A percentile compares a stretch with the other conserved stretches of the same genome.
phyloP scores from a whole-genome alignment of 2,888 invertebrate species.

The Nemoura dubitans region DNA sequence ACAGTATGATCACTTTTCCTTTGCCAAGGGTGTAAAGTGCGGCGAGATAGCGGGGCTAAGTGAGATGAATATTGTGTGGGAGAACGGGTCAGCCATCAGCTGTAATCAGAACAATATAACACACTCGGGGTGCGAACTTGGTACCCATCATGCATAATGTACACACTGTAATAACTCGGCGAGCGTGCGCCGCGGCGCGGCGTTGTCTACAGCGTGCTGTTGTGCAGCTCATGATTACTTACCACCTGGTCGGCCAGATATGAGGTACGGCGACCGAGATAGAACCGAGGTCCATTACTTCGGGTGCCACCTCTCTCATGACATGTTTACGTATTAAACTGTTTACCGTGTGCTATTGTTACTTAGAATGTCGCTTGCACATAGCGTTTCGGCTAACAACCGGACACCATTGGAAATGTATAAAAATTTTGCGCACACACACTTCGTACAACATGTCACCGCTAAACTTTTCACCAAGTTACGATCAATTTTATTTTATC shows the following conservation, averaged over 20 bases:
- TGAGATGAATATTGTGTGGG: constrained; percentile 12
- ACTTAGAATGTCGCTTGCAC: background rate
- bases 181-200: background rate
- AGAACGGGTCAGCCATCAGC: constrained; percentile 18
- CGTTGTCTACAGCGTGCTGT: background rate
- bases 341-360: background rate
- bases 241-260: background rate
- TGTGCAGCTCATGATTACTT: background rate
- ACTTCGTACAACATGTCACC: no score
- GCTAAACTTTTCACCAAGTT: no score
- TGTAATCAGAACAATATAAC: constrained; percentile 21
- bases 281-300: background rate
- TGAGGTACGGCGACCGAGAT: background rate
- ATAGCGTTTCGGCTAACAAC: no score
- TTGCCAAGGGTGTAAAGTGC: background rate
- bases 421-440: no score
- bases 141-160: constrained; percentile 20
- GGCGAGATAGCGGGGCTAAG: background rate
- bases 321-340: constrained; percentile 5
- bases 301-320: background rate
- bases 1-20: background rate
- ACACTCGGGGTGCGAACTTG: constrained; percentile 17
- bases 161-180: constrained; percentile 25
- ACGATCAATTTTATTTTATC: no score
- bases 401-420: no score